Evolutionary conservation across 2,888 invertebrate species (phyloP).

Genomic region (Shargacucullia verbasci): DNA sequence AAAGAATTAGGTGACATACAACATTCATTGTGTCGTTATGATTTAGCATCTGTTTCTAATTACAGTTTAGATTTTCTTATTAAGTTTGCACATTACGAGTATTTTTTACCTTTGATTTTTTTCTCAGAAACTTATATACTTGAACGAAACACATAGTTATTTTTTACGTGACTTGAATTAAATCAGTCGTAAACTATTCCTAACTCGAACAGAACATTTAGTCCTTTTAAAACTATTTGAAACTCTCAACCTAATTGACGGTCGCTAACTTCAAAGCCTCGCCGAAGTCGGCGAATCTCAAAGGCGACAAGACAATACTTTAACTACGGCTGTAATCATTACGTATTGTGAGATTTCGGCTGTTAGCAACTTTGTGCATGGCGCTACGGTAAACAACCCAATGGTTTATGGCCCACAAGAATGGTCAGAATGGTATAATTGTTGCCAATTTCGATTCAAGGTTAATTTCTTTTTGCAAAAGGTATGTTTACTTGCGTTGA

Average conservation of each 20-base stretch:
- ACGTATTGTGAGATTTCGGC: constrained; percentile 76
- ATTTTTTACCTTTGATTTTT: constrained; percentile 12
- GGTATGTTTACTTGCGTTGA: not conserved
- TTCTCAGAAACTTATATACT: constrained; percentile 6
- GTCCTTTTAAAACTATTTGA: too few relatives aligned
- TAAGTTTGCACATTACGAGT: constrained; percentile 15
- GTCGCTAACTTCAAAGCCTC: constrained; percentile 61
- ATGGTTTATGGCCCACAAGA: constrained; percentile 49
- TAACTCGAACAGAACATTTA: too few relatives aligned
- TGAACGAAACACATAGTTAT: too few relatives aligned
- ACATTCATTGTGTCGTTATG: constrained; percentile 16
- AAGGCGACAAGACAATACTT: constrained; percentile 82
- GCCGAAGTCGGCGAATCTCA: constrained; percentile 74
- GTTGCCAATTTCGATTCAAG: constrained; percentile 40
- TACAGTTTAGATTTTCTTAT: constrained; percentile 17
- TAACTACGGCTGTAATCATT: constrained; percentile 82
- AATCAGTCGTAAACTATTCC: too few relatives aligned
- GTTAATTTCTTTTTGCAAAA: constrained; percentile 28
- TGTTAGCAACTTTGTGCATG: constrained; percentile 63
- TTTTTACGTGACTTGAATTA: too few relatives aligned
- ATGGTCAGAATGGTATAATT: constrained; percentile 24
- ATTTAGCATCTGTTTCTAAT: constrained; percentile 3
- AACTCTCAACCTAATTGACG: not conserved
- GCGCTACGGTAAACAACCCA: constrained; percentile 58
- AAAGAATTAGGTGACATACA: not conserved